Evolutionary conservation across 2,113 vertebrate species (phyloP), one percentile per base, ranked within the genome.

Genomic region (Ondatra zibethicus): DNA sequence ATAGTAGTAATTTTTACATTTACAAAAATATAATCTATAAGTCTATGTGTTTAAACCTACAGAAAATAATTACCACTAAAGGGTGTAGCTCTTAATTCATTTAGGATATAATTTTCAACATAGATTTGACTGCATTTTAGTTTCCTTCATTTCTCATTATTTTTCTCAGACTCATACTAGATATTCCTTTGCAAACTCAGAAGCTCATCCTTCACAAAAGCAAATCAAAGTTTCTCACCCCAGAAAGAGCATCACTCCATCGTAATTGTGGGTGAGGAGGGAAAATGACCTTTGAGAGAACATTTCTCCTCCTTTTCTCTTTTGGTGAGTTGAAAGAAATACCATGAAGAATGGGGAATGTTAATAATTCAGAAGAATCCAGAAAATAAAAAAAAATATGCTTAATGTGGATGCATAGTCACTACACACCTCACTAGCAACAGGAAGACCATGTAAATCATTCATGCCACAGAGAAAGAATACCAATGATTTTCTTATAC

Each of bases 361-460:
- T 87, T 55, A 96, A 93, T 93, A 94, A 95, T 89, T 94, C 58
- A 94, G 61, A 93, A 94, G 73, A 89, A 93, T 68, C 36, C 55
- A 94, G 68, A 94, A 95, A 39, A 45, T 21, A 58, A 52, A 87
- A 73, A 91, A 91, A 97, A 73, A 94, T n/a, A 93, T 63, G 52
- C 47, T 93, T 94, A 91, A 92, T 95, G 4, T 81, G 36, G 65
- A 81, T 55, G 19, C 36, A 66, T 47, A 55, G 17, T 12, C 45
- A 87, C 66, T 39, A 73, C 25, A 55, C 6, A 52, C 61, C 80
- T 94, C 3, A 1, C 29, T 55, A 82, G 66, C 36, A 75, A 91
- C 25, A 82, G 25, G 33, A 73, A 91, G 25, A 42, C 52, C 47
- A 75, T 68, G 77, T 94, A 93, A 94, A 96, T 93, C 93, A 85